Evolutionary conservation across 2,888 invertebrate species (phyloP).

Genomic region (Macroteleia sp.): DNA sequence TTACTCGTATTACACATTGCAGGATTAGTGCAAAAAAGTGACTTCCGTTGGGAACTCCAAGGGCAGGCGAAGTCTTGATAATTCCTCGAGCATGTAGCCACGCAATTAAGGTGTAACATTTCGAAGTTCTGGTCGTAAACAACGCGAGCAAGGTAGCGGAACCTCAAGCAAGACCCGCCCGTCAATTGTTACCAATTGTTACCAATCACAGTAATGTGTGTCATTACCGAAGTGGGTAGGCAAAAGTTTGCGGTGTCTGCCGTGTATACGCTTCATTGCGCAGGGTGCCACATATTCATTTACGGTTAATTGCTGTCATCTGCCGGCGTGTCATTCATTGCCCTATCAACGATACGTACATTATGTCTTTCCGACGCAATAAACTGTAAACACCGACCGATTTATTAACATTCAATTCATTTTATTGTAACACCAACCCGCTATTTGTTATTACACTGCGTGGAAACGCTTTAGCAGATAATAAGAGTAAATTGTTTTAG

Average conservation of each 20-base stretch:
- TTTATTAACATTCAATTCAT: conserved; percentile 30
- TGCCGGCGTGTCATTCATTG: conserved; percentile 54
- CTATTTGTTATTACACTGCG: too few species aligned
- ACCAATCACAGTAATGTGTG: conserved; percentile 80
- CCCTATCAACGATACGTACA: conserved; percentile 55
- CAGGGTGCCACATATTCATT: conserved; percentile 72
- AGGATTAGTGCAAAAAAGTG: conserved; percentile 53
- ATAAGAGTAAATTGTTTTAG: too few species aligned
- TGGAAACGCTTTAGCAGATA: not conserved
- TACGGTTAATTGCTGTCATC: conserved; percentile 71
- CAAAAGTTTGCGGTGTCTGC: conserved; percentile 60
- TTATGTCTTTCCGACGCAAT: conserved; percentile 17
- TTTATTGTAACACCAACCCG: conserved; percentile 9
- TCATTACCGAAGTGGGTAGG: conserved; percentile 69
- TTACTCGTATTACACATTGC: not conserved
- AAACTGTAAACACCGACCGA: conserved; percentile 13
- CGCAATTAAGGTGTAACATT: conserved; percentile 78
- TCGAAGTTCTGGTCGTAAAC: conserved; percentile 80
- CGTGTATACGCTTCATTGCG: conserved; percentile 68
- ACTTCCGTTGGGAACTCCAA: conserved; percentile 51
- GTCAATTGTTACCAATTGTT: conserved; percentile 83
- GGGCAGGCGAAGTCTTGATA: conserved; percentile 63
- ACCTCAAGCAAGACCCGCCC: conserved; percentile 79
- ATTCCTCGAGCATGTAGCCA: conserved; percentile 76
- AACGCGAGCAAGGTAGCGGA: conserved; percentile 81